phyloP scores from a whole-genome alignment of 1,140 invertebrate species.

The Pseudomyrmex sp. region DNA sequence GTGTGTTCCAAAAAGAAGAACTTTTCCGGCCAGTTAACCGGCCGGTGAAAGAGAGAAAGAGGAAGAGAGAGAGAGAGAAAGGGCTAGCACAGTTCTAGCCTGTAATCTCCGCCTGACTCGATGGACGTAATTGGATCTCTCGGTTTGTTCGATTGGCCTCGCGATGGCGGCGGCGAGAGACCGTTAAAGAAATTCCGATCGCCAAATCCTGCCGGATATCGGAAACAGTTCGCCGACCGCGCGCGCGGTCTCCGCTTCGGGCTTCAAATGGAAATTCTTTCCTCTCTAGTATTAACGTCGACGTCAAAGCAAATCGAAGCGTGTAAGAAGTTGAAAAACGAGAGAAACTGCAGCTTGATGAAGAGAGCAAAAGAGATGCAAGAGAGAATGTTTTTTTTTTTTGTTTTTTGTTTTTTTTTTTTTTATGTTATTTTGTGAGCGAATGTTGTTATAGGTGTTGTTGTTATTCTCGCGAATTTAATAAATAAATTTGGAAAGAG shows the following conservation, averaged over 20 bases:
- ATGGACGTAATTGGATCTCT: constrained; percentile 36
- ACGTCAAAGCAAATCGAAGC: constrained; percentile 37
- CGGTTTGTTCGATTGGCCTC: constrained; percentile 39
- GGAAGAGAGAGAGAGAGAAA: too few relatives aligned
- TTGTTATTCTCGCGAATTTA: background rate
- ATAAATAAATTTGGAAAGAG: constrained; percentile 1
- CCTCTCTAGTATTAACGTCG: background rate
- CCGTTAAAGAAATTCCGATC: constrained; percentile 63
- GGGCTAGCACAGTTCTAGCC: constrained; percentile 18
- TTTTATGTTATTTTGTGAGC: background rate
- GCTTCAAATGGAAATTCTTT: constrained; percentile 41
- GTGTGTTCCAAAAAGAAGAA: constrained; percentile 25
- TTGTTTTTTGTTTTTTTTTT: too few relatives aligned
- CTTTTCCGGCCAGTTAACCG: constrained; percentile 22
- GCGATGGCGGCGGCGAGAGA: background rate
- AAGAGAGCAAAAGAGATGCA: constrained; percentile 1
- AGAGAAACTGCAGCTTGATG: background rate
- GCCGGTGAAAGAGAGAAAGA: background rate
- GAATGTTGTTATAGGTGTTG: constrained; percentile 1
- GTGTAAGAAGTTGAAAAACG: background rate
- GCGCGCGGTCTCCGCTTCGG: constrained; percentile 14
- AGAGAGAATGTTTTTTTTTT: background rate
- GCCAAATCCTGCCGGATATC: constrained; percentile 42
- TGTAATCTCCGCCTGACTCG: constrained; percentile 50
- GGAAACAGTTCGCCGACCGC: constrained; percentile 10